Base-by-base conservation (phyloP, 2,888 invertebrate genomes). In the Luperina nickerlii region DNA sequence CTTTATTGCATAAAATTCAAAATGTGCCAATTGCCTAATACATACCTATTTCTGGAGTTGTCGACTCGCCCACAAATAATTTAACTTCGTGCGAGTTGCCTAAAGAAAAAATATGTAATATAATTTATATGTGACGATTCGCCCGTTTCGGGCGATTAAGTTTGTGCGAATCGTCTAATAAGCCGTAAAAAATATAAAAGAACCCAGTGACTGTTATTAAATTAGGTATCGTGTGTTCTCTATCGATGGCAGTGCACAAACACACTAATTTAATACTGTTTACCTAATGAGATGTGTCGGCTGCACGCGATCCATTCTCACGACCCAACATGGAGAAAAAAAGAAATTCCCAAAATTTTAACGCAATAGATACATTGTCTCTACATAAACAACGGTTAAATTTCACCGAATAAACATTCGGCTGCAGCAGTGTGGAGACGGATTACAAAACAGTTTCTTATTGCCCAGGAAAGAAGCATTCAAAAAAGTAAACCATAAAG, bases 361-460 rank as follows among this genome's bases (percentile, higher is more conserved):
- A 95, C 94, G 95, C 95, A 95, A 95, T 95, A 94, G 95, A 94
- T 94, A 95, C 95, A 95, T 95, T 95, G 95, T 95, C 94, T 95
- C 94, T 93, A 95, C 94, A 95, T 95, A 96, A 95, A 95, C 94
- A 95, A 92, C 93, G 93, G 94, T 95, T 94, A 92, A 94, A 94
- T 94, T 94, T 95, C 94, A 93, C 91, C 85, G 88, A 90, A 91
- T 92, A 94, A 93, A 92, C 90, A 90, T 76, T 82, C 83, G 76
- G 90, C 79, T 88, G 38, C 63, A 51, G 48, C 88, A 88, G 89
- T 91, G 90, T 93, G 93, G 94, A 94, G 90, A 82, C 72, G 85
- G 90, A 90, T 62, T 73, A 67, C 32, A 67, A 73, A 69, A 77
- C 32, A 73, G 69, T 76, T 67, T 62, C 11, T 83, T 68, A 51